phyloP scores from a whole-genome alignment of 2,113 vertebrate species.

The Petromus typicus region DNA sequence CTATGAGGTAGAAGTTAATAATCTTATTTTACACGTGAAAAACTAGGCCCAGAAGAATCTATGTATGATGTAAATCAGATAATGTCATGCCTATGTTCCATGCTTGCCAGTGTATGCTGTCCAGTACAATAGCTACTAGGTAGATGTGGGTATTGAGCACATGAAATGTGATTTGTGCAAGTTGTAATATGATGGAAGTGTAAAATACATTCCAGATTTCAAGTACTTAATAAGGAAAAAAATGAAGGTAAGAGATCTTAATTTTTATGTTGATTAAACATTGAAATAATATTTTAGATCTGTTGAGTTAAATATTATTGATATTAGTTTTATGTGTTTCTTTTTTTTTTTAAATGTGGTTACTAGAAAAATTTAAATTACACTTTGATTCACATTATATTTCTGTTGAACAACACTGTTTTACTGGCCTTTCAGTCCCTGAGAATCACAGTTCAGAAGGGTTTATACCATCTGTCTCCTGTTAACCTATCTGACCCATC shows the following conservation, averaged over 20 bases:
- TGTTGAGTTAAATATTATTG: not conserved
- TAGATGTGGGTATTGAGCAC: not conserved
- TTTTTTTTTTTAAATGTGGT: not conserved
- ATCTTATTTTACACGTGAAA: not conserved
- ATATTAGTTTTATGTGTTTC: not conserved
- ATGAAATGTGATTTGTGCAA: not conserved
- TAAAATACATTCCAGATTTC: not conserved
- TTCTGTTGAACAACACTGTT: not conserved
- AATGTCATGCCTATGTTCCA: not conserved
- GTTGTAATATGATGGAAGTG: not conserved
- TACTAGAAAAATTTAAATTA: not conserved
- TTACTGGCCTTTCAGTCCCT: not conserved
- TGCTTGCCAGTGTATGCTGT: not conserved
- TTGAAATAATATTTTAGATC: constrained; percentile 8
- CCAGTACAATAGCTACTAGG: not conserved
- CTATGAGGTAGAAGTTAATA: not conserved
- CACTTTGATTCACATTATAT: not conserved
- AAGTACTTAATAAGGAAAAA: not conserved
- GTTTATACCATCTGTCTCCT: not conserved
- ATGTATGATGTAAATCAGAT: not conserved
- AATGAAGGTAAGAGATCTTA: not conserved
- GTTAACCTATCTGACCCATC: not conserved
- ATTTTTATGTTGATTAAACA: not conserved
- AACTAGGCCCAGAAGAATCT: not conserved
- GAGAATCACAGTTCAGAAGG: not conserved